A percentile compares a stretch with the other conserved stretches of the same genome.
These are phyloP conservation scores for Drosophila suzukii DNA, from an alignment of 1,140 invertebrate genomes.

Conservation along the genomic window DNA sequence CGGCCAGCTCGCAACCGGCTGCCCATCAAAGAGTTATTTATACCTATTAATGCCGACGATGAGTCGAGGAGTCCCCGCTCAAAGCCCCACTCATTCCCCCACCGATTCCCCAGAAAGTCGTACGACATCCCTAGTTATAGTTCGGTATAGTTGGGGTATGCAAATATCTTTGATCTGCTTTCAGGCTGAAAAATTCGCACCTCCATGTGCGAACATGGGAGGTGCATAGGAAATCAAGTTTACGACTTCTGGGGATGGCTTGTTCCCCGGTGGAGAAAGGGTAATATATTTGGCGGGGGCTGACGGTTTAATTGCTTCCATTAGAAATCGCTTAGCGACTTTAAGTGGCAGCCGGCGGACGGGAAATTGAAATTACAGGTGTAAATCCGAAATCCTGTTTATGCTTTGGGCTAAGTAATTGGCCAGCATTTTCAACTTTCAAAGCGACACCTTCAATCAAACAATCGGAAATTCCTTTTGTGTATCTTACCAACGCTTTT, in stretches of 20 bases:
- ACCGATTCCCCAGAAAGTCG: background rate
- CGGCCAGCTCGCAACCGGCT: constrained; percentile 57
- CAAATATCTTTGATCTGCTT: constrained; percentile 79
- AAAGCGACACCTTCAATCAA: constrained; percentile 43
- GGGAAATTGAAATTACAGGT: constrained; percentile 48
- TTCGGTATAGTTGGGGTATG: constrained; percentile 31
- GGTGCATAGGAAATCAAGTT: constrained; percentile 55
- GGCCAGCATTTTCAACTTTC: constrained; percentile 7
- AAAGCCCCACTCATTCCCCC: background rate
- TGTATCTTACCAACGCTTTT: constrained; percentile 15
- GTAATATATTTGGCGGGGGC: constrained; percentile 16
- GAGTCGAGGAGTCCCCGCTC: constrained; percentile 6
- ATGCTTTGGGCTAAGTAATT: constrained; percentile 8
- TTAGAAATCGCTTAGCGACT: constrained; percentile 73
- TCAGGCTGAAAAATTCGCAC: constrained; percentile 71
- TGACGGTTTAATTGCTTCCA: constrained; percentile 66
- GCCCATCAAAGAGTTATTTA: constrained; percentile 59
- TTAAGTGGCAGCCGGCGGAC: constrained; percentile 29
- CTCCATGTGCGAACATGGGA: constrained; percentile 59
- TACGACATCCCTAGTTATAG: constrained; percentile 12
- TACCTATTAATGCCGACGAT: constrained; percentile 52
- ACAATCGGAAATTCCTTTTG: constrained; percentile 38
- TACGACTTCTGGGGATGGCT: constrained; percentile 42
- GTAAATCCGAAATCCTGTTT: constrained; percentile 41
- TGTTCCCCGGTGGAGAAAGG: background rate